Evolutionary conservation across 2,888 invertebrate genomes (phyloP), one percentile per base, ranked within the genome.

Genomic region (Eurytoma californica): DNA sequence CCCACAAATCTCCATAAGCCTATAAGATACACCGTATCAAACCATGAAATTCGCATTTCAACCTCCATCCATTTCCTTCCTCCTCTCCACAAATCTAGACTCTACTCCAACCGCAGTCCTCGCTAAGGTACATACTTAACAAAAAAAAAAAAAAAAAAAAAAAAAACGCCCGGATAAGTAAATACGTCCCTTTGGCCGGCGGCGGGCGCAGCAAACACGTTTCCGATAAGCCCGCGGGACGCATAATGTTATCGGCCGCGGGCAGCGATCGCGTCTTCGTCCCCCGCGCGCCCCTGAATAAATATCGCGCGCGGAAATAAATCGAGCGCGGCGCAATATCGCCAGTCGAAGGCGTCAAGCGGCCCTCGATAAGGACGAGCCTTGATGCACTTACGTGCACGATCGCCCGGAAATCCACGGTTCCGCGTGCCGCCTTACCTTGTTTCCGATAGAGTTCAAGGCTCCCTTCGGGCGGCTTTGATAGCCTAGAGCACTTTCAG

Each of bases 291-390:
- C 53, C 60, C 51, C 53, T 67, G 67, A 60, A 77, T 60, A 77
- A 66, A 77, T 67, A 72, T 24, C 49, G 24, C 61, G 55, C 49
- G 61, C 63, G 63, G 69, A 76, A 63, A 69, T 76, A 77, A 77
- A 77, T 70, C 65, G 70, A 53, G 58, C 16, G 57, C 39, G 16
- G 13, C 16, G 53, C 53, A 53, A 3, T 16, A 58, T 49, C 13
- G 47, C 53, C 39, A 53, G 58, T 14, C 51, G 65, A 51, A 47
- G 60, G 49, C 47, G n/a, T 16, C 13, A 18, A 70, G 65, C 63
- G 70, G 47, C 58, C 57, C 16, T 49, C 51, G 76, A 77, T 65
- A 69, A 77, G 69, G 69, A 55, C 49, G 13, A 39, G 39, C 24
- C 58, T 49, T 39, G 39, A 4, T 39, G 67, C 39, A 53, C 68